Base-by-base conservation (phyloP, 2,888 invertebrate genomes). In the Acanthacorydalis orientalis region DNA sequence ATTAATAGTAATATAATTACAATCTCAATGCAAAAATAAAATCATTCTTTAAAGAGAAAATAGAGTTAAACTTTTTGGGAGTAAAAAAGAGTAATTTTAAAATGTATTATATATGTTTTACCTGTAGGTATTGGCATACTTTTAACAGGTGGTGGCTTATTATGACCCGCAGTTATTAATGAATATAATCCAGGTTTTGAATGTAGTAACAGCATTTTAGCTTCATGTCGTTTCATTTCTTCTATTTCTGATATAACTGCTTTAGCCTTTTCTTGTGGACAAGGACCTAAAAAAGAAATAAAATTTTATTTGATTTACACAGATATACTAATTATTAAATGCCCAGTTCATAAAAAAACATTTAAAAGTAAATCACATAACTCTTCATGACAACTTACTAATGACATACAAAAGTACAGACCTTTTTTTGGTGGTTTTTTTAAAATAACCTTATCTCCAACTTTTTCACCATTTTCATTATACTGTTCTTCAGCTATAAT, bases 181-280 rank as follows among this genome's bases (percentile, higher is more conserved):
- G 23, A 23, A 23, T 23, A 23, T 6, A 23, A 6, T 23, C 23
- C 23, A 23, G 23, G 23, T 23, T 23, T 23, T 31, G 42, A 16
- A 16, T 42, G 14, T 16, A 42, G 12, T 31, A 42, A 16, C 10
- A 31, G 11, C 8, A 42, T 12, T 31, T 11, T 33, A 2, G 44
- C 46, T 52, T 53, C 35, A 46, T 49, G 41, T 31, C 55, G 54
- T 53, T 64, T 64, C 35, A 64, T 56, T 48, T 59, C 58, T 53
- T 64, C 64, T 41, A 64, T 61, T 55, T 64, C 64, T 47, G 61
- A 56, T 50, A 64, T 61, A 12, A 62, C 60, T 43, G 62, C 57
- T 52, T 61, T 64, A 7, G 61, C 61, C 49, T 58, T 60, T 48
- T 60, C 60, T 44, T 54, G 54, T 4, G 59, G 59, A 52, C 49